Conservation (phyloP, 2,797 vertebrate genomes). For the Discoglossus pictus region DNA sequence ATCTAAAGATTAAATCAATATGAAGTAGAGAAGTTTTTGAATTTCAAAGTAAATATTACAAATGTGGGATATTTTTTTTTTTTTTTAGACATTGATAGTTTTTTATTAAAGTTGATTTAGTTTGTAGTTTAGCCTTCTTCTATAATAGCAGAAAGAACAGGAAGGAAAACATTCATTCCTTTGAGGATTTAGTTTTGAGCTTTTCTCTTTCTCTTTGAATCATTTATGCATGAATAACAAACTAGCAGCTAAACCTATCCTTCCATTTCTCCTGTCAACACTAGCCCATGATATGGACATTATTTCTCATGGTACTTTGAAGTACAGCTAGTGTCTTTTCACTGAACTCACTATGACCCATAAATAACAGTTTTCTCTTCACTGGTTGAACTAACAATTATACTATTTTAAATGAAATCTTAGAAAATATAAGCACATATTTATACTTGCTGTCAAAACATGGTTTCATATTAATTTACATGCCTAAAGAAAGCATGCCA, state of each 20-base stretch:
- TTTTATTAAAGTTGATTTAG: too few relatives aligned
- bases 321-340: conserved; percentile 23
- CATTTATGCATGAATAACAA: conserved; percentile 29
- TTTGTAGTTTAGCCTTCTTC: too few relatives aligned
- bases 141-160: background rate
- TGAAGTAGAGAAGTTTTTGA: too few relatives aligned
- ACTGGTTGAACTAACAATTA: conserved; percentile 44
- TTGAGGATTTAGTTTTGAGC: conserved; percentile 19
- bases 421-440: conserved; percentile 25
- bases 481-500: conserved; percentile 34
- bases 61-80: too few relatives aligned
- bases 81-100: too few relatives aligned
- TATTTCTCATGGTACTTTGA: conserved; percentile 25
- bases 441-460: conserved; percentile 36
- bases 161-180: conserved; percentile 2
- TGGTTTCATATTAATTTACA: conserved; percentile 29
- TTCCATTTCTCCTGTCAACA: conserved; percentile 28
- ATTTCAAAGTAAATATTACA: too few relatives aligned
- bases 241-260: conserved; percentile 3
- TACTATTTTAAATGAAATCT: conserved; percentile 36
- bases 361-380: conserved; percentile 39
- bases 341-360: conserved; percentile 37
- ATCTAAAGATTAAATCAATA: too few relatives aligned
- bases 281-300: conserved; percentile 27
- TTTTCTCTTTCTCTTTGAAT: conserved; percentile 14